Evolutionary conservation across 2,888 invertebrate genomes (phyloP).

Genomic region (Drosophila suboccidentalis): DNA sequence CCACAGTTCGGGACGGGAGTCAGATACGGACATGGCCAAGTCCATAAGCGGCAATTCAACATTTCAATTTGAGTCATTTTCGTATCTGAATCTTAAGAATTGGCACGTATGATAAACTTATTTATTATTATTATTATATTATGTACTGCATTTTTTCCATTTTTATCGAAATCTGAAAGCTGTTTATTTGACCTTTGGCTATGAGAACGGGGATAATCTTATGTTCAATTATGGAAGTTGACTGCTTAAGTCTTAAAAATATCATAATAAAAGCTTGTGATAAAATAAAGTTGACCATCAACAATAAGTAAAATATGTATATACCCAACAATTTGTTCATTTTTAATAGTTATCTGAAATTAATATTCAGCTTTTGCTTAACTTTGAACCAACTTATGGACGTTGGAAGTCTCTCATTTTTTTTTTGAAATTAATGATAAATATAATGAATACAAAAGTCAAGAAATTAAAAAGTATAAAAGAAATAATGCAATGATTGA

Average conservation of each 20-base stretch:
- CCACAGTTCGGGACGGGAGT: not conserved
- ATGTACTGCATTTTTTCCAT: not conserved
- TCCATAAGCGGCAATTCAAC: conserved; percentile 13
- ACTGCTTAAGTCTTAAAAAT: not conserved
- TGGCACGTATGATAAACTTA: not conserved
- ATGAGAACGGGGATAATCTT: not conserved
- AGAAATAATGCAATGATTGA: conserved; percentile 11
- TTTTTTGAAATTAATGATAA: not conserved
- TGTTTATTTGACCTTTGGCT: not conserved
- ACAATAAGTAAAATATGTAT: no score
- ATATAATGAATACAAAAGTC: not conserved
- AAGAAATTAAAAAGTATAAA: not conserved
- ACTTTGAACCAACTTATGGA: no score
- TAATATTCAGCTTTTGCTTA: no score
- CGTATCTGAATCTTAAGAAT: conserved; percentile 7
- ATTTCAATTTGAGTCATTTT: conserved; percentile 5
- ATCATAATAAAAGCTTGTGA: not conserved
- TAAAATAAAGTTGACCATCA: no score
- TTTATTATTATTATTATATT: not conserved
- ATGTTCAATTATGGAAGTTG: not conserved
- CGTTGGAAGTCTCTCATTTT: no score
- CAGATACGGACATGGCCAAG: conserved; percentile 19
- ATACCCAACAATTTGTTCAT: no score
- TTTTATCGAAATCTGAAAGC: not conserved
- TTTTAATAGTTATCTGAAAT: no score